phyloP scores from a whole-genome alignment of 1,140 invertebrate species.

The Drosophila pseudoananassae region DNA sequence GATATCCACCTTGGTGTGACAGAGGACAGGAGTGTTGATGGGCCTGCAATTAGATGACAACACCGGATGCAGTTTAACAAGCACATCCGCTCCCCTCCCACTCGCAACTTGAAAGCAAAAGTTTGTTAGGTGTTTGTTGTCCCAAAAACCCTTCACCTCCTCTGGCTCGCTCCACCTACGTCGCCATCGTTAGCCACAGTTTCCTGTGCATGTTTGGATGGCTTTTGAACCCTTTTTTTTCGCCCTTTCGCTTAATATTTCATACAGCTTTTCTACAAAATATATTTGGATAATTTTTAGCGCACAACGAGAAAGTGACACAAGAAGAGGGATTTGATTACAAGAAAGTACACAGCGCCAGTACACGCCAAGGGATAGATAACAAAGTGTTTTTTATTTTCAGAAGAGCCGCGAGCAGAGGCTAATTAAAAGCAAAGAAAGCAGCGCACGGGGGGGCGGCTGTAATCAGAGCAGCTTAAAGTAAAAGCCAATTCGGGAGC shows the following conservation, averaged over 20 bases:
- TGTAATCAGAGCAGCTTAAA: constrained; percentile 58
- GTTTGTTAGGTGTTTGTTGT: constrained; percentile 64
- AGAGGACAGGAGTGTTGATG: background rate
- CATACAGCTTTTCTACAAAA: constrained; percentile 67
- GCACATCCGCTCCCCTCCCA: constrained; percentile 42
- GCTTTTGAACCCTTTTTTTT: constrained; percentile 71
- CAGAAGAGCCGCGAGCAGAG: constrained; percentile 8
- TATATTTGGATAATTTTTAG: constrained; percentile 72
- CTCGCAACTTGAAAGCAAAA: constrained; percentile 75
- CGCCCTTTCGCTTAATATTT: constrained; percentile 59
- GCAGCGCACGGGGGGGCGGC: constrained; percentile 16
- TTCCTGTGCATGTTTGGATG: constrained; percentile 70
- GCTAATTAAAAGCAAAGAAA: constrained; percentile 82
- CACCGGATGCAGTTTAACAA: constrained; percentile 80
- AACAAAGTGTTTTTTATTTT: constrained; percentile 18
- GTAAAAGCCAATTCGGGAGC: constrained; percentile 34
- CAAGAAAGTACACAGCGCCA: constrained; percentile 33
- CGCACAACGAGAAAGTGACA: constrained; percentile 56
- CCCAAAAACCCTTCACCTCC: constrained; percentile 4
- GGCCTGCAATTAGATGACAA: constrained; percentile 68
- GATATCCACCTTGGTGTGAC: background rate
- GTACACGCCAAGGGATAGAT: constrained; percentile 23
- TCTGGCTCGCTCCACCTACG: too few relatives aligned
- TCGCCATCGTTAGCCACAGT: constrained; percentile 73
- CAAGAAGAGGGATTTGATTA: constrained; percentile 75